Base-by-base conservation (phyloP, 2,797 vertebrate genomes). In the Peromyscus melanophrys region DNA sequence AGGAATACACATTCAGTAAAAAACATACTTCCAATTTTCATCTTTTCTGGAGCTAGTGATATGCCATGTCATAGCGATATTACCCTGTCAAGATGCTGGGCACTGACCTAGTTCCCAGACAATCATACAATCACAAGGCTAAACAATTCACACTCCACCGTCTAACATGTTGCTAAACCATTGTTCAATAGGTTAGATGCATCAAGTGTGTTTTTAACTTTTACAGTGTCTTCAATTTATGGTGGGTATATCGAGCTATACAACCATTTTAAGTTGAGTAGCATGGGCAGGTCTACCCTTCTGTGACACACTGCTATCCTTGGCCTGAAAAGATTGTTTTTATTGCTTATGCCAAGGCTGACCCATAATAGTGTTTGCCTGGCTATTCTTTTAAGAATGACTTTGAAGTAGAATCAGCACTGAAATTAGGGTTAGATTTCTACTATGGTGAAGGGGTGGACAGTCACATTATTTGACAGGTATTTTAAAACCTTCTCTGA, bases 401-500 rank as follows among this genome's bases (percentile, higher is more conserved):
- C 34, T 95, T 96, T 83, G 52, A 83, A 91, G 63, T 69, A 81
- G 59, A 92, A 31, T 92, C 31, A 61, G 73, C 55, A 90, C 29
- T 61, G 84, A 97, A 81, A 17, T 94, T 84, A 61, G 46, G 37
- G 27, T 90, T 14, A 27, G 83, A 43, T 82, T 57, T 95, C 77
- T 34, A 90, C 65, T 63, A 34, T 14, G 52, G 21, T 19, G 40
- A 27, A 84, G 8, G 65, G 76, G 31, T 57, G 13, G 13, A n/a
- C 83, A 88, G 82, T 83, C 27, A 25, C n/a, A 57, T 27, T 76
- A 23, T 78, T 93, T 92, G 59, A 4, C 57, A 63, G 57, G 25
- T 78, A 95, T 92, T 97, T 96, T 77, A 52, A 94, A 82, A 83
- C 29, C 8, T 73, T 82, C 25, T 87, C 29, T 81, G 93, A 92